Evolutionary conservation across 2,888 invertebrate genomes (phyloP).

Genomic region (Zaprionus bogoriensis): DNA sequence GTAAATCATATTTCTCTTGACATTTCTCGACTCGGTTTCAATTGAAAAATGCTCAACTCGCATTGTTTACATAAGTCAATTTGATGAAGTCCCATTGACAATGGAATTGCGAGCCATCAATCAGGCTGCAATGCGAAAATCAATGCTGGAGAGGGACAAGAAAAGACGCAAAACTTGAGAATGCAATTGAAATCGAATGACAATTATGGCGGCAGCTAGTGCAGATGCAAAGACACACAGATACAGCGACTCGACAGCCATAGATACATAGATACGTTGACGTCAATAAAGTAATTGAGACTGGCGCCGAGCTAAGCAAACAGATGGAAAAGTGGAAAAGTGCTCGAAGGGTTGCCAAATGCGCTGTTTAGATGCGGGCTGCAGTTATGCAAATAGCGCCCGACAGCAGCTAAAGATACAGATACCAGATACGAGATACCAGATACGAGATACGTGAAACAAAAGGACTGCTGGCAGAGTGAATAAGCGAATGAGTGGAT

Average conservation of each 20-base stretch:
- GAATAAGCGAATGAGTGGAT: slow-evolving; percentile 2
- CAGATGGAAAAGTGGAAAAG: slow-evolving; percentile 23
- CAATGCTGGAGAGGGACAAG: background rate
- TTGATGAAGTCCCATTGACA: slow-evolving; percentile 65
- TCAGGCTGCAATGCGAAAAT: slow-evolving; percentile 36
- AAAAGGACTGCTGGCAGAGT: slow-evolving; percentile 24
- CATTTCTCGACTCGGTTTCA: slow-evolving; percentile 62
- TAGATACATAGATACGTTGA: slow-evolving; percentile 5
- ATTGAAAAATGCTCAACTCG: slow-evolving; percentile 43
- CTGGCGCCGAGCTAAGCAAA: slow-evolving; percentile 67
- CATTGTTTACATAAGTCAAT: slow-evolving; percentile 68
- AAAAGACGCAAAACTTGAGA: slow-evolving; percentile 12
- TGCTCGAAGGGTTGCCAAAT: slow-evolving; percentile 44
- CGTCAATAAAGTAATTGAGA: slow-evolving; percentile 76
- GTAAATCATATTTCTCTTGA: slow-evolving; percentile 70
- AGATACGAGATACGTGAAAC: slow-evolving; percentile 25
- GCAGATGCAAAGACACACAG: background rate
- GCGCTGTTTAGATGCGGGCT: slow-evolving; percentile 46
- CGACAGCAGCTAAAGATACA: too few relatives aligned
- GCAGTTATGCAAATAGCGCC: slow-evolving; percentile 63
- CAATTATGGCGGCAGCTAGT: slow-evolving; percentile 35
- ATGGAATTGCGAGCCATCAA: slow-evolving; percentile 69
- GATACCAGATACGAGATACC: slow-evolving; percentile 16
- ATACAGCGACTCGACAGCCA: background rate
- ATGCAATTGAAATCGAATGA: slow-evolving; percentile 46